These are phyloP conservation scores for Apostichopus californicus DNA, from an alignment of 35 echinoderm and acorn worm genomes.

Conservation along the genomic window DNA sequence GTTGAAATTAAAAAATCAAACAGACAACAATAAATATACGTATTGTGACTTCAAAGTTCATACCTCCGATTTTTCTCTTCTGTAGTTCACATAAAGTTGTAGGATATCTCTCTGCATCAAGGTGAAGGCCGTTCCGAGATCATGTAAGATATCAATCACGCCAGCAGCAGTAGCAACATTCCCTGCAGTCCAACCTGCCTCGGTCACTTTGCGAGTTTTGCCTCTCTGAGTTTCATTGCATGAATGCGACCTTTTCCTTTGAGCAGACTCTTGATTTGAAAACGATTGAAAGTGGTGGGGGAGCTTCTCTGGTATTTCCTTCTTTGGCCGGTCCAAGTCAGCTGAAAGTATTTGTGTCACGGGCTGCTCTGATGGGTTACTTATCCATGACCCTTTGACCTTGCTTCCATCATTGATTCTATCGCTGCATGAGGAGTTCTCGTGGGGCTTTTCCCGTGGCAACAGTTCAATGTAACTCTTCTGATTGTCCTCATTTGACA, in stretches of 20 bases:
- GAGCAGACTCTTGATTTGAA: background rate
- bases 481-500: conserved; percentile 15
- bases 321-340: background rate
- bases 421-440: background rate
- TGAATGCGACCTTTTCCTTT: conserved; percentile 17
- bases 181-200: background rate
- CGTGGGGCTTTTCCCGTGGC: conserved; percentile 25
- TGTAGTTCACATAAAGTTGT: conserved; percentile 6
- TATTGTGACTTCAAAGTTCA: background rate
- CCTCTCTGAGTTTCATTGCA: background rate
- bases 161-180: background rate
- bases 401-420: background rate
- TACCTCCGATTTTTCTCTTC: background rate
- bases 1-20: no score
- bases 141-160: background rate
- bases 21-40: background rate
- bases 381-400: conserved; percentile 3
- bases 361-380: background rate
- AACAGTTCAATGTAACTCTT: conserved; percentile 83
- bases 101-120: conserved; percentile 20
- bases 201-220: conserved; percentile 3
- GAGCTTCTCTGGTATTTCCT: background rate
- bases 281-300: background rate
- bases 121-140: background rate
- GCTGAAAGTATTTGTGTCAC: conserved; percentile 8